Conservation (phyloP, 2,888 invertebrate genomes). For the Trachelus iudaicus region DNA sequence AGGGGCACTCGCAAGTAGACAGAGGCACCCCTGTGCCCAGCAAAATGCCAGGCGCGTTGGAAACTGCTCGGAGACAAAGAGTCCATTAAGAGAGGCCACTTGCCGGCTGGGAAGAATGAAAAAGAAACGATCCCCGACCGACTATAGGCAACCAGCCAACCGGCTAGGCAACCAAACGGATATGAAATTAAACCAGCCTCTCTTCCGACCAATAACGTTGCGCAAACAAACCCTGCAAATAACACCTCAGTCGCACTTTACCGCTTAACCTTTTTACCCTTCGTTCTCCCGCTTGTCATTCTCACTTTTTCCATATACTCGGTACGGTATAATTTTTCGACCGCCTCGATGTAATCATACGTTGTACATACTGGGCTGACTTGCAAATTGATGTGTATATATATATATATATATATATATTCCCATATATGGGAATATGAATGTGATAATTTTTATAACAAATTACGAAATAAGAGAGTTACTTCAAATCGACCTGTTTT, state of each 20-base stretch:
- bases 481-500: neutral
- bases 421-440: too few relatives aligned
- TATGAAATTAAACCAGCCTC: constrained; percentile 2
- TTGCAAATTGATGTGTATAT: accelerated
- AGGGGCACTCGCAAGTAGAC: neutral
- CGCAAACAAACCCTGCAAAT: neutral
- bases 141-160: neutral
- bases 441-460: too few relatives aligned
- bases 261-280: neutral
- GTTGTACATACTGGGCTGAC: accelerated
- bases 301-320: neutral
- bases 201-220: neutral
- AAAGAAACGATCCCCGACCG: neutral
- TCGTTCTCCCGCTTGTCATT: neutral
- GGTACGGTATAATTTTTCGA: neutral
- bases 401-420: too few relatives aligned
- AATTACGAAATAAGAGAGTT: neutral
- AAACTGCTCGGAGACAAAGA: neutral
- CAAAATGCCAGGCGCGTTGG: neutral
- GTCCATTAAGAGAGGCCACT: neutral
- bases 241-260: neutral
- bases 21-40: neutral
- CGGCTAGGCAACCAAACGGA: neutral
- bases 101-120: neutral
- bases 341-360: neutral